Conservation (phyloP, 2,888 invertebrate genomes). For the Agonopterix subpropinquella region DNA sequence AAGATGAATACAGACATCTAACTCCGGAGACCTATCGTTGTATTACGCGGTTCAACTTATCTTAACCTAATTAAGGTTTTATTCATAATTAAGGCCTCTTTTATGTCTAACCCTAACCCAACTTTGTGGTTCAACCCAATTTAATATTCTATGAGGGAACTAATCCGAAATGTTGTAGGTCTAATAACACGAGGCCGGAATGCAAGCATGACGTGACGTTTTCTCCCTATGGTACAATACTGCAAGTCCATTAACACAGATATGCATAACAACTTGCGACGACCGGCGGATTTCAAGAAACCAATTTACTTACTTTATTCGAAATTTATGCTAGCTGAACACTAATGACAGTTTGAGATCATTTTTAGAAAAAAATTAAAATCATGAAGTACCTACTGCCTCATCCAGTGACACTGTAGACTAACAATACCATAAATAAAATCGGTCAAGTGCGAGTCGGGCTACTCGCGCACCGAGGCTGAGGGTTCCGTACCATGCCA, state of each 20-base stretch:
- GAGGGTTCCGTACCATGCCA: no score
- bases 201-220: conserved; percentile 21
- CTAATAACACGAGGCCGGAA: not conserved
- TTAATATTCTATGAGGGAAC: conserved; percentile 6
- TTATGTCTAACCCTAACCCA: no score
- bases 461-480: no score
- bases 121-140: not conserved
- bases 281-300: conserved; percentile 9
- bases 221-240: conserved; percentile 25
- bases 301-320: conserved; percentile 7
- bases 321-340: conserved; percentile 19
- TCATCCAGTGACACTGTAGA: no score
- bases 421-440: no score
- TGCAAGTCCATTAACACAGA: conserved; percentile 51
- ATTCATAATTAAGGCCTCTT: no score
- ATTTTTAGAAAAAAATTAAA: not conserved
- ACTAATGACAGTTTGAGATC: conserved; percentile 15
- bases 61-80: no score
- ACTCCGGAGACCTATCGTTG: no score
- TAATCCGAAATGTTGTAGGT: not conserved
- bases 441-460: no score
- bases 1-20: no score
- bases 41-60: no score
- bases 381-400: not conserved
- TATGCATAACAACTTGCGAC: conserved; percentile 30